Base-by-base conservation (phyloP, 2,888 invertebrate species). In the Plebejus melissa region DNA sequence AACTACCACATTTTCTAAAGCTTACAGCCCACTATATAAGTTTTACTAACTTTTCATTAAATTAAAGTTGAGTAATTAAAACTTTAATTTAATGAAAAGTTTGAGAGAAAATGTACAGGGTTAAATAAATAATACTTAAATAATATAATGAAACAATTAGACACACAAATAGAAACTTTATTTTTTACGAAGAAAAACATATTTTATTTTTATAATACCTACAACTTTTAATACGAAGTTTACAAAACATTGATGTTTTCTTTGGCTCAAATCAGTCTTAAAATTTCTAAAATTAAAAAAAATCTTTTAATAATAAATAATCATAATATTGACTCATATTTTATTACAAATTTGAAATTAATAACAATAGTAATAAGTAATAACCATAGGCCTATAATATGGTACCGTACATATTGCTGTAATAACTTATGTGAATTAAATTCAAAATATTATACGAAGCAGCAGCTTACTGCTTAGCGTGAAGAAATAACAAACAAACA, bases 261-360 rank as follows among this genome's bases (percentile, higher is more conserved):
- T 50, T 72, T 72, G 72, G 72, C 72, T 54, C 7, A 54, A 72
- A 72, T 72, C 72, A 72, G 72, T 72, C 72, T 72, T 36, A 54
- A 50, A 36, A 50, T 32, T 72, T 5, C 32, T 5, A 54, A 54
- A 50, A 6, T 28, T 22, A 22, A 22, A 72, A 72, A 32, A 28
- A 28, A 22, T 9, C 9, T 16, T 1, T 41, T 41, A 32, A 46
- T 22, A 9, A 1, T 9, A 46, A 46, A 46, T 46, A 46, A 46
- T 54, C 54, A 16, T 16, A 54, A 1, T 4, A 54, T 54, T 54
- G 16, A 54, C 16, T 9, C 2, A 46, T 46, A 11, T 46, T 46
- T 11, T 54, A 13, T 4, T 22, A 22, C 22, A 22, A 22, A 22
- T 22, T 22, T 22, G 22, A 50, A 50, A 13, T 13, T 46, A 50